A percentile compares a stretch with the other conserved stretches of the same genome.
phyloP scores from a whole-genome alignment of 2,113 vertebrate species.

The Phylloscopus whistleri region DNA sequence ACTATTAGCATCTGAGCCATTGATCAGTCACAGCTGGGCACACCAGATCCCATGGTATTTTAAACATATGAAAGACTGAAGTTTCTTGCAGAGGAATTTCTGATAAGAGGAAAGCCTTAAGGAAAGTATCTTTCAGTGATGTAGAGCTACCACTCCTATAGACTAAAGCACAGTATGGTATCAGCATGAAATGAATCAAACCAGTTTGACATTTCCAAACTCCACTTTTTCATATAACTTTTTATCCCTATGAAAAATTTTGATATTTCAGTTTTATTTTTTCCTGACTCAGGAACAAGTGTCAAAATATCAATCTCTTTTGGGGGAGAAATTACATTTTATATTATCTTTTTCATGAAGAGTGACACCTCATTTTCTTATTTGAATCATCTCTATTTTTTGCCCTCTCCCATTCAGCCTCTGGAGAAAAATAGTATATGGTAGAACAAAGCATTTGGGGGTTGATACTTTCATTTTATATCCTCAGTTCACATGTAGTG shows the following conservation, averaged over 20 bases:
- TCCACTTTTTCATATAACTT: not conserved
- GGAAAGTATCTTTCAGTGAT: not conserved
- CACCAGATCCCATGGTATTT: not conserved
- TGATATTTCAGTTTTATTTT: not conserved
- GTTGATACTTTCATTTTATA: not conserved
- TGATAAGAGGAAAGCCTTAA: not conserved
- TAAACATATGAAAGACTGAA: not conserved
- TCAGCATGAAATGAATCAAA: not conserved
- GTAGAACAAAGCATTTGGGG: not conserved
- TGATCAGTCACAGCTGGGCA: not conserved
- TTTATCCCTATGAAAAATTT: not conserved
- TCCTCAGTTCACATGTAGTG: not conserved
- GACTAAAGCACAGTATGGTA: not conserved
- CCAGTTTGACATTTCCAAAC: not conserved
- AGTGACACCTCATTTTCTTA: slow-evolving; percentile 19
- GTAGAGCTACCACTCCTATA: not conserved
- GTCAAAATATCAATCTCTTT: slow-evolving; percentile 1
- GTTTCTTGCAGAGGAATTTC: not conserved
- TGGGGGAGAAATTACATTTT: slow-evolving; percentile 3
- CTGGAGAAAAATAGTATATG: not conserved
- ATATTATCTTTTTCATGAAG: slow-evolving; percentile 2
- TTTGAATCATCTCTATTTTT: slow-evolving; percentile 11
- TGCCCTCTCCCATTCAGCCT: not conserved
- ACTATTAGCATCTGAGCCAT: not conserved
- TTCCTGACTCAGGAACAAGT: not conserved